Percentiles rank a stretch among this genome's conserved stretches.
phyloP scores from a whole-genome alignment of 2,888 invertebrate species.

The Thymelicus lineola region DNA sequence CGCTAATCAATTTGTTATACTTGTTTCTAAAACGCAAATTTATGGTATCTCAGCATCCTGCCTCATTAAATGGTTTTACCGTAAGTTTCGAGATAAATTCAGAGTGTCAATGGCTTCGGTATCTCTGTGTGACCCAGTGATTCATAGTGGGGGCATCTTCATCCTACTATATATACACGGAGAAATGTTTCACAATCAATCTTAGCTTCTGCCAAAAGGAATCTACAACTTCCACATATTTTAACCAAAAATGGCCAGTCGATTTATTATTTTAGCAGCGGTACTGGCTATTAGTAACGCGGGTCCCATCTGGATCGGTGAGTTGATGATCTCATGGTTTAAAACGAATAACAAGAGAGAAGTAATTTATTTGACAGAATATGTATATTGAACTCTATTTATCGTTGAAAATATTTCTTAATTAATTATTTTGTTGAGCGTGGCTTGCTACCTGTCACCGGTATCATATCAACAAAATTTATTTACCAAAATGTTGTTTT shows the following conservation, averaged over 20 bases:
- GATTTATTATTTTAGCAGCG: slow-evolving; percentile 60
- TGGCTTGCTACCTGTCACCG: no score
- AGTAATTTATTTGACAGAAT: no score
- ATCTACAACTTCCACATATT: slow-evolving; percentile 50
- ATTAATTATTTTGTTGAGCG: no score
- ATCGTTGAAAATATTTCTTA: no score
- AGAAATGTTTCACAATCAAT: slow-evolving; percentile 72
- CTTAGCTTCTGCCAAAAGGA: slow-evolving; percentile 63
- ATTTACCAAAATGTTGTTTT: slow-evolving; percentile 32
- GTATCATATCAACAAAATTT: no score
- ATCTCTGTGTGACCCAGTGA: slow-evolving; percentile 65
- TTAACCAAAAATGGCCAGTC: slow-evolving; percentile 63
- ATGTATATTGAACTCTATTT: no score
- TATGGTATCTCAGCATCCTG: slow-evolving; percentile 61
- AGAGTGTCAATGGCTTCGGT: slow-evolving; percentile 71
- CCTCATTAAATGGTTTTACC: slow-evolving; percentile 67
- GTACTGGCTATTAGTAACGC: slow-evolving; percentile 60
- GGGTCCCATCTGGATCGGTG: slow-evolving; percentile 65
- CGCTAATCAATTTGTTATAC: slow-evolving; percentile 12
- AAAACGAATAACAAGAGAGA: neutral
- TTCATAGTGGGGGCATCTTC: slow-evolving; percentile 64
- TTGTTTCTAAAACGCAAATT: slow-evolving; percentile 52
- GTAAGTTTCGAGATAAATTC: slow-evolving; percentile 68
- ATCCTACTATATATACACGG: slow-evolving; percentile 73
- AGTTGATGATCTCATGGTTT: slow-evolving; percentile 42